phyloP scores from a whole-genome alignment of 2,888 invertebrate species.

The Reticulitermes lucifugus region DNA sequence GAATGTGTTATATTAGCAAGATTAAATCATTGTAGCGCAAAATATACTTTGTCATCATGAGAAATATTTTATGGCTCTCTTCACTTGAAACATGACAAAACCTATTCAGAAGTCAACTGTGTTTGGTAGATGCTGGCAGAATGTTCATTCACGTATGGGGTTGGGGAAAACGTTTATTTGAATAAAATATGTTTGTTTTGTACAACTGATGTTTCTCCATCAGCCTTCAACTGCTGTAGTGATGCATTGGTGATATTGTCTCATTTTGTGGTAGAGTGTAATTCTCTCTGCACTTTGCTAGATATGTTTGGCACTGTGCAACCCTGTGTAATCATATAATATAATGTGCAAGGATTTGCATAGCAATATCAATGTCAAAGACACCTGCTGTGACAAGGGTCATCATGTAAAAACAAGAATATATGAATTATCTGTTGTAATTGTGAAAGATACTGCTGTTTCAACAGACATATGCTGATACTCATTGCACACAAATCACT shows the following conservation, averaged over 20 bases:
- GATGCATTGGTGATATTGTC: conserved; percentile 9
- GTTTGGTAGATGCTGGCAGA: too few species aligned
- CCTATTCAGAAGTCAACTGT: too few species aligned
- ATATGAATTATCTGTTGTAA: conserved; percentile 2
- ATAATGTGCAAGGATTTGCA: conserved; percentile 24
- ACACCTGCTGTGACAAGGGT: conserved; percentile 1
- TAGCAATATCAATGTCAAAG: conserved; percentile 24
- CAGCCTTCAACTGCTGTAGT: conserved; percentile 20
- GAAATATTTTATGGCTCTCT: neutral
- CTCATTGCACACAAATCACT: neutral
- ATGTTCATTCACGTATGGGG: too few species aligned
- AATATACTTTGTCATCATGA: neutral
- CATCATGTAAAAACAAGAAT: neutral
- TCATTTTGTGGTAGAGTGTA: conserved; percentile 23
- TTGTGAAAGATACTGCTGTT: conserved; percentile 11
- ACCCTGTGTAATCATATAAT: conserved; percentile 4
- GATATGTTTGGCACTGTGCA: conserved; percentile 20
- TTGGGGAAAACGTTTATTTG: neutral
- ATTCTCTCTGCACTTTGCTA: conserved; percentile 2
- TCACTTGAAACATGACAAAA: neutral
- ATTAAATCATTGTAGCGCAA: neutral
- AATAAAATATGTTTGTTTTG: neutral
- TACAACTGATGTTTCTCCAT: conserved; percentile 36
- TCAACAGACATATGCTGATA: neutral
- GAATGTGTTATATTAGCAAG: neutral